Percentiles rank a stretch among this genome's conserved stretches.
Evolutionary conservation across 1,140 invertebrate species (phyloP).

Genomic region (Leptestheria dahalacensis): DNA sequence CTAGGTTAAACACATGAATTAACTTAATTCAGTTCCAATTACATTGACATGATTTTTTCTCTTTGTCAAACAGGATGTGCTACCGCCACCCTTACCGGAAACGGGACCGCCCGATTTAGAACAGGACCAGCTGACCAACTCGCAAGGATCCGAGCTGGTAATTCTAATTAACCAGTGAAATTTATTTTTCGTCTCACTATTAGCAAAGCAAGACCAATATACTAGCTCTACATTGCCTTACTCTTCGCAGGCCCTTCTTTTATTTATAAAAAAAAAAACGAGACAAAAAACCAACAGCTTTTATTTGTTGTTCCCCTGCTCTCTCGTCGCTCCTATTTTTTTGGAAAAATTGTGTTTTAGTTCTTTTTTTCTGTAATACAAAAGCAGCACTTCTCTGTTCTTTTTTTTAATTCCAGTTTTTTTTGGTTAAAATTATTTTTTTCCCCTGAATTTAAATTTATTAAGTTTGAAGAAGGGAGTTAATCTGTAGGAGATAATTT

Average conservation of each 20-base stretch:
- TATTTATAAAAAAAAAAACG: too few relatives aligned
- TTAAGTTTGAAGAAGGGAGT: too few relatives aligned
- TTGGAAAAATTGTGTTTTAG: neutral
- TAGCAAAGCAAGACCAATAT: too few relatives aligned
- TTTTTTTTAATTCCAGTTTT: neutral
- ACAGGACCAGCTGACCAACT: neutral
- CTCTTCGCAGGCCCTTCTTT: too few relatives aligned
- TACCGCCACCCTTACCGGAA: slow-evolving; percentile 1
- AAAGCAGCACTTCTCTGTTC: neutral
- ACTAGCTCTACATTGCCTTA: too few relatives aligned
- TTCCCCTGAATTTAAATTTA: slow-evolving; percentile 1
- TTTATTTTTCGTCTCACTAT: too few relatives aligned
- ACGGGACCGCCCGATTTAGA: slow-evolving; percentile 6
- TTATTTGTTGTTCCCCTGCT: too few relatives aligned
- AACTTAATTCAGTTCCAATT: neutral
- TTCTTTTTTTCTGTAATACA: neutral
- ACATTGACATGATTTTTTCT: neutral
- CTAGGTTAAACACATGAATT: too few relatives aligned
- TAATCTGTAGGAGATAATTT: too few relatives aligned
- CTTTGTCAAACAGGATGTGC: neutral
- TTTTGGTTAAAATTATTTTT: neutral
- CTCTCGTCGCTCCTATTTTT: too few relatives aligned
- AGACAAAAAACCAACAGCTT: too few relatives aligned
- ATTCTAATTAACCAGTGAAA: neutral
- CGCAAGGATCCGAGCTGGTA: neutral